phyloP scores from a whole-genome alignment of 2,113 vertebrate species.

The Pygathrix nemaeus region DNA sequence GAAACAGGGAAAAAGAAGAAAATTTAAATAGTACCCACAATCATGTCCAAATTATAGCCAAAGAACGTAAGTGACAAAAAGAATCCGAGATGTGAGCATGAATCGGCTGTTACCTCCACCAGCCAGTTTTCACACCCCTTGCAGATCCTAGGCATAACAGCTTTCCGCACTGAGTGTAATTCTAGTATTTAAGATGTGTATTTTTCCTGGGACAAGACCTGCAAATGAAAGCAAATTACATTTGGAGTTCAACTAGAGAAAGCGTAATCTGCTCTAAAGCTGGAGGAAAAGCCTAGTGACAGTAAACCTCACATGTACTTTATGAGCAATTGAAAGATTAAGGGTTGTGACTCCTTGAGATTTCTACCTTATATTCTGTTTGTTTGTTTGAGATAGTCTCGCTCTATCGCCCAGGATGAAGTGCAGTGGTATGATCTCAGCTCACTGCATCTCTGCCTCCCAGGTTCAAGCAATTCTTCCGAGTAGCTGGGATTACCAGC shows the following conservation, averaged over 20 bases:
- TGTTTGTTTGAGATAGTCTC: neutral
- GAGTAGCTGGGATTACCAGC: no score
- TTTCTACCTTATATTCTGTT: neutral
- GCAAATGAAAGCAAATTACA: neutral
- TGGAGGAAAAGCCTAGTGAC: neutral
- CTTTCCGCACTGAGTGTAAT: neutral
- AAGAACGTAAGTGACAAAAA: neutral
- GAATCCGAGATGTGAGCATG: no score
- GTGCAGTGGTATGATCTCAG: no score
- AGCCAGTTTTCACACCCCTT: neutral
- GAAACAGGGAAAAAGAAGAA: neutral
- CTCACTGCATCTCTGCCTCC: no score
- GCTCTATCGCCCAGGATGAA: no score
- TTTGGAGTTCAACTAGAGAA: neutral
- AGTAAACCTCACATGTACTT: fast-evolving
- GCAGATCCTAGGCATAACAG: neutral
- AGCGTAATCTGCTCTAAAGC: no score
- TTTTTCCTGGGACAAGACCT: neutral
- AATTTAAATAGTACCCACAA: neutral
- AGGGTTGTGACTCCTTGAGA: neutral
- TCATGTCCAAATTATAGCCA: neutral
- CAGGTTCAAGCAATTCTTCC: no score
- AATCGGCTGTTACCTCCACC: neutral
- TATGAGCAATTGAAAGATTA: neutral
- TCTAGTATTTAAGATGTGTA: neutral